Base-by-base conservation (phyloP, 2,888 invertebrate genomes). In the Myopa testacea region DNA sequence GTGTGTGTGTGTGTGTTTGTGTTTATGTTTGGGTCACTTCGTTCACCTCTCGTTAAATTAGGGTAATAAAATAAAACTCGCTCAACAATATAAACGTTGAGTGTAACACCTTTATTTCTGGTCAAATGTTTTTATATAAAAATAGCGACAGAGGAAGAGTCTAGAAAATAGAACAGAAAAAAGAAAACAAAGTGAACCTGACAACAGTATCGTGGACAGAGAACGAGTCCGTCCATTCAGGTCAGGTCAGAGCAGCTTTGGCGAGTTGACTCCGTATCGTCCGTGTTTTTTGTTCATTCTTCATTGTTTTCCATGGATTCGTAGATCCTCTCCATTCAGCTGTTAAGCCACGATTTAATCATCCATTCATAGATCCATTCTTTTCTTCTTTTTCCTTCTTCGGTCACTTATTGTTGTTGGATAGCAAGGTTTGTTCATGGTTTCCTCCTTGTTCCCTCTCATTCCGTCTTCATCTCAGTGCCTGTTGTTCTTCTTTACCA, bases 71-170 rank as follows among this genome's bases (percentile, higher is more conserved):
- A 60, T 60, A 14, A 60, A 60, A 68, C 6, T 45, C 50, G 50
- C n/a, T 50, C 40, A 52, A 50, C 45, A 69, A 26, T 26, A 69
- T 4, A 69, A 69, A 69, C 14, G 50, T 69, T 69, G 69, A 69
- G 50, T 19, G 52, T 26, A 26, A 69, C 69, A 69, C 69, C 69
- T 69, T 69, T 69, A 69, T 69, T 69, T 69, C 45, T 10, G 4
- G 19, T 37, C 16, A n/a, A 55, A 55, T 45, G 10, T 55, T 55
- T 55, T n/a, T 55, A 55, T 55, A 55, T 55, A 6, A 55, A 55
- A n/a, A 14, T 14, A 55, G 55, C 1, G 55, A 55, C 16, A n/a
- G 16, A n/a, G n/a, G 55, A 55, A 55, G 16, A 16, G n/a, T 55
- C 14, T 45, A 10, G 45, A 16, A 55, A 16, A 55, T 1, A 5